Percentiles rank a stretch among this genome's conserved stretches.
These are phyloP conservation scores for Melieria picta DNA, from an alignment of 2,888 invertebrate species.

Conservation along the genomic window DNA sequence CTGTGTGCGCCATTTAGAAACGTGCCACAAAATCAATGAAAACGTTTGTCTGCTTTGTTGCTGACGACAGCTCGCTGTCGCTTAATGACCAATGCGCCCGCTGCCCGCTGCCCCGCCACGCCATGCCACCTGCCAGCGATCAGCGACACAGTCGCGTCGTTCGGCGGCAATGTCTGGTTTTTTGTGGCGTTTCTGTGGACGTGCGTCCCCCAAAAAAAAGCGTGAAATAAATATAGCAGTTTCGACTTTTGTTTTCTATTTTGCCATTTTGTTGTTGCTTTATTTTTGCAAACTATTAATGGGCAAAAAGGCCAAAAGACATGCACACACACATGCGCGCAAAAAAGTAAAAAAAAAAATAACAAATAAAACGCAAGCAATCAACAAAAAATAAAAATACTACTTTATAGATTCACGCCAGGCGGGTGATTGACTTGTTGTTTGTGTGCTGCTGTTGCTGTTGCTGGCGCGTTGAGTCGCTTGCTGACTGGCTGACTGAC, in stretches of 20 bases:
- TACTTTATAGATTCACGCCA: not conserved
- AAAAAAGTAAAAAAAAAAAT: not conserved
- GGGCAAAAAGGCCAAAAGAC: too few relatives aligned
- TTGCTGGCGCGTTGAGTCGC: not conserved
- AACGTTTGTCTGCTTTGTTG: slow-evolving; percentile 32
- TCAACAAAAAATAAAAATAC: slow-evolving; percentile 10
- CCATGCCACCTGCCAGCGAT: slow-evolving; percentile 19
- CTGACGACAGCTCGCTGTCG: slow-evolving; percentile 10
- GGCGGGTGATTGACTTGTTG: slow-evolving; percentile 16
- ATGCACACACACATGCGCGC: not conserved
- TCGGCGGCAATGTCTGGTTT: not conserved
- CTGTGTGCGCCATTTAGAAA: too few relatives aligned
- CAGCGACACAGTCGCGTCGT: not conserved
- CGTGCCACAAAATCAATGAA: slow-evolving; percentile 34
- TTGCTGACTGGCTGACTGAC: not conserved
- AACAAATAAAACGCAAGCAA: not conserved
- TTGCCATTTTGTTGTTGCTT: not conserved
- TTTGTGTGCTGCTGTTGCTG: not conserved
- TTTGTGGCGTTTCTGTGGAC: not conserved
- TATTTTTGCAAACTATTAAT: not conserved
- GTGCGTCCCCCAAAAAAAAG: too few relatives aligned
- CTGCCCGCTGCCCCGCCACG: slow-evolving; percentile 2
- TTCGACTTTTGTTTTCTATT: not conserved
- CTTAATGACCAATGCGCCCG: not conserved
- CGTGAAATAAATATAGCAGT: not conserved